Evolutionary conservation across 2,113 vertebrate genomes (phyloP), one percentile per base, ranked within the genome.

Genomic region (Calidris pugnax): DNA sequence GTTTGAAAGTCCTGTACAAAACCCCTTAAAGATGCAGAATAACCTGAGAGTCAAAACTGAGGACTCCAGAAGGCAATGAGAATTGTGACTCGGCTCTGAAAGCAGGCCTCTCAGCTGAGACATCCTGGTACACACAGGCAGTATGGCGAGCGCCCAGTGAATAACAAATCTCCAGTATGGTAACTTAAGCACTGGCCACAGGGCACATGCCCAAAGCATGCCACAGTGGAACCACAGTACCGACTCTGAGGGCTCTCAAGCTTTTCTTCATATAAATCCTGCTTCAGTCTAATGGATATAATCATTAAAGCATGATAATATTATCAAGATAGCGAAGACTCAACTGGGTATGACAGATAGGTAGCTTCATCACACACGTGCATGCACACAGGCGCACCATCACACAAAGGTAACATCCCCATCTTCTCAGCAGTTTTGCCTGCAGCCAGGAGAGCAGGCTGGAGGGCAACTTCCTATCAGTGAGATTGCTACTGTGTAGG

Each of bases 81-180:
- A 71, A 60, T 64, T 0, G 0, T 10, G 16, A 56, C 11, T 24
- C 3, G 43, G 5, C n/a, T 67, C 66, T n/a, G 33, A 68, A 23
- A 23, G 6, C 26, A 68, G 43, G 53, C 4, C 18, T 72, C 57
- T 33, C 26, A 75, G 35, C 14, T 28, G 35, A 87, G 27, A 87
- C 33, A 64, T 62, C 11, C 7, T 19, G 17, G 28, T 51, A 45
- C 2, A 27, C 4, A 39, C 0, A 1, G n/a, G 10, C 27, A 62
- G 15, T 14, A 33, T 1, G 2, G 18, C 0, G 8, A 76, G 26
- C 20, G 53, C 72, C 13, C 1, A 0, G 7, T n/a, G 45, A 89
- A 79, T 50, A 67, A 7, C 10, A 23, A 39, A 14, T 26, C 20
- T 48, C 30, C 47, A 68, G 4, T 13, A 48, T 16, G 51, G 51